Base-by-base conservation (phyloP, 1,140 invertebrate species). In the Drosophila kohkoa region DNA sequence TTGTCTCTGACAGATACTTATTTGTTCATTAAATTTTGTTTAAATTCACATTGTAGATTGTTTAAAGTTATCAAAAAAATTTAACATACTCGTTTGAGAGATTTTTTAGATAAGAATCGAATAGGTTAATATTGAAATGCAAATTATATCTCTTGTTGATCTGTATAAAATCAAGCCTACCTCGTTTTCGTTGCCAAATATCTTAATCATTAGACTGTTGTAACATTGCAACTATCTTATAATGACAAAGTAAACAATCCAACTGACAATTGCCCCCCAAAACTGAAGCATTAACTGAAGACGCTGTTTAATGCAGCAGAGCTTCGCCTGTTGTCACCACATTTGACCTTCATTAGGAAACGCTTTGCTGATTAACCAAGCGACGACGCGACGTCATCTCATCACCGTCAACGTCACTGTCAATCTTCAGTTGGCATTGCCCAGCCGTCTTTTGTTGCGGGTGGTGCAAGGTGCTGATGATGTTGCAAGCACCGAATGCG, bases 281-380 rank as follows among this genome's bases (percentile, higher is more conserved):
- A 8, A 8, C 32, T 32, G 6, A 5, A 32, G 32, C 32, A 8
- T 32, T 32, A 55, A 52, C 52, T 51, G 28, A 28, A 55, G 52
- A 38, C 32, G 52, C 8, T 15, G 52, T 1, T 38, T 32, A 35
- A 4, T 55, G 4, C 13, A 5, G 13, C 5, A 11, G 15, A 6
- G 46, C 69, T 46, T 35, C 41, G 28, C 1, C 32, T 66, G 76
- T 82, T 74, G 81, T 83, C 81, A 85, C 68, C 74, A 60, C 62
- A 62, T 77, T 75, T 75, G 81, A 85, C 81, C 81, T 85, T 85
- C 81, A 78, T 73, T 70, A 59, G 58, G 69, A 60, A 51, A 66
- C 59, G 76, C 72, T 79, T 49, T 54, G 60, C 30, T 82, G 75
- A 78, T 75, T 75, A 78, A 25, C 80, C 67, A 25, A 32, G 38